Conservation (phyloP, 2,797 vertebrate genomes). For the Sebastes oblongus region DNA sequence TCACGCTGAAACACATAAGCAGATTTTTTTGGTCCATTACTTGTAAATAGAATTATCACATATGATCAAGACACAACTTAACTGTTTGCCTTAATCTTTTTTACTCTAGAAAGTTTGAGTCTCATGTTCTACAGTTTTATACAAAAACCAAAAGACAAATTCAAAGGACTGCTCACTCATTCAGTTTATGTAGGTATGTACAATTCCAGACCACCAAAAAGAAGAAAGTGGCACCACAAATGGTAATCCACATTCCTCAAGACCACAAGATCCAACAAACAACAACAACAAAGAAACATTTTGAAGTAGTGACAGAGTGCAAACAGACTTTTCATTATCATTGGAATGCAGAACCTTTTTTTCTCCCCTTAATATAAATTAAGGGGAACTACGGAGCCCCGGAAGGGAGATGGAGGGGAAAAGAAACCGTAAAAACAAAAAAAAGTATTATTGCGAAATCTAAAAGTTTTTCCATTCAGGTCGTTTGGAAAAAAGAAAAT, state of each 20-base stretch:
- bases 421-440: neutral
- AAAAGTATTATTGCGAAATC: neutral
- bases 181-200: neutral
- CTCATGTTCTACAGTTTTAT: neutral
- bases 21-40: neutral
- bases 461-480: neutral
- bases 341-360: neutral
- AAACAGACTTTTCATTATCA: neutral
- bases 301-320: neutral
- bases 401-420: neutral
- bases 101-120: neutral
- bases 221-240: neutral
- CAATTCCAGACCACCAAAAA: neutral
- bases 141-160: neutral
- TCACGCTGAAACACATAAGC: no score
- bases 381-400: neutral
- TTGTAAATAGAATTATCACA: neutral
- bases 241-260: neutral
- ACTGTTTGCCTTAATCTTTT: neutral
- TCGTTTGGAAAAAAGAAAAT: neutral
- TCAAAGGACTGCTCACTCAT: neutral
- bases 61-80: neutral
- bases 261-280: neutral
- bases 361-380: neutral
- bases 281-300: neutral